phyloP scores from a whole-genome alignment of 2,888 invertebrate species.

The Thalpophila matura region DNA sequence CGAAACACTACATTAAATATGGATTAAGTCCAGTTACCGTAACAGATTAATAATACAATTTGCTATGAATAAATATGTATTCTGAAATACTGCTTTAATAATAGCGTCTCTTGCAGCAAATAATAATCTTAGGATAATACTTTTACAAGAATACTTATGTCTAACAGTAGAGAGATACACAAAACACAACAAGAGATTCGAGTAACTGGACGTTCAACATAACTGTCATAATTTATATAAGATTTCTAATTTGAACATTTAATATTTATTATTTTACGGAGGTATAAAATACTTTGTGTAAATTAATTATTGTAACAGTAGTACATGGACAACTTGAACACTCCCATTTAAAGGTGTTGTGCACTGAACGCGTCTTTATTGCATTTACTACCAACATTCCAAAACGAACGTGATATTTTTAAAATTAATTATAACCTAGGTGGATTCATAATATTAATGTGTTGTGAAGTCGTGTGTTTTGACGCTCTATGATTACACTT shows the following conservation, averaged over 20 bases:
- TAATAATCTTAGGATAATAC: conserved; percentile 25
- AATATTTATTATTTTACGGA: conserved; percentile 53
- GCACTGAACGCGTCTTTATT: conserved; percentile 59
- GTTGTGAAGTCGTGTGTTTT: background rate
- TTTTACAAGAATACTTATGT: conserved; percentile 38
- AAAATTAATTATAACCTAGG: conserved; percentile 32
- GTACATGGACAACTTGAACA: conserved; percentile 62
- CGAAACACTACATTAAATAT: conserved; percentile 64
- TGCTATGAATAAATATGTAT: conserved; percentile 7
- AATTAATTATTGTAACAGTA: conserved; percentile 60
- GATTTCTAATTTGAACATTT: conserved; percentile 55
- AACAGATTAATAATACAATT: background rate
- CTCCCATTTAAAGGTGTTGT: conserved; percentile 61
- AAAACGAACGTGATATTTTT: conserved; percentile 39
- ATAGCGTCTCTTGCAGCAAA: background rate
- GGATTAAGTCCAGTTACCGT: conserved; percentile 58
- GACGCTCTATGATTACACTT: too few species aligned
- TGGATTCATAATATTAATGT: conserved; percentile 3
- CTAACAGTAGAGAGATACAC: conserved; percentile 13
- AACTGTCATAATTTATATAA: conserved; percentile 41
- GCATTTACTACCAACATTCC: conserved; percentile 52
- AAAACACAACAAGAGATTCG: conserved; percentile 46
- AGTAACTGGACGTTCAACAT: conserved; percentile 62
- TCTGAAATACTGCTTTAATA: conserved; percentile 27
- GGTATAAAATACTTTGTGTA: conserved; percentile 67